Percentiles rank a stretch among this genome's conserved stretches.
Evolutionary conservation across 2,113 vertebrate species (phyloP).

Genomic region (Ochotona curzoniae): DNA sequence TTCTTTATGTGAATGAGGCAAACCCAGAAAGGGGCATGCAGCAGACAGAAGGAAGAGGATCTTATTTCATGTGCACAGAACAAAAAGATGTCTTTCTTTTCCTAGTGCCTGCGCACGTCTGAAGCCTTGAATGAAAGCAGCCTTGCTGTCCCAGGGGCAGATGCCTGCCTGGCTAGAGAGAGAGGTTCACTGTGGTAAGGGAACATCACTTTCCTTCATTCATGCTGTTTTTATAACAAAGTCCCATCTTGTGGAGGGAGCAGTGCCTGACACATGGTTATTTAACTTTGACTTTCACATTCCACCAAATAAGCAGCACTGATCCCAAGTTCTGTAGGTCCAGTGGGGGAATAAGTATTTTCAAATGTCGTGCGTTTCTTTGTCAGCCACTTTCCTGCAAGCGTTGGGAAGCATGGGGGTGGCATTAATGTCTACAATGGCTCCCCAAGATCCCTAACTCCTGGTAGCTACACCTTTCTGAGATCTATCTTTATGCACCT

Average conservation of each 20-base stretch:
- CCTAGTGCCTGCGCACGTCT: neutral
- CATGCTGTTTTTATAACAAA: neutral
- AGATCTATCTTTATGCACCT: neutral
- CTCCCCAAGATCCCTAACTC: neutral
- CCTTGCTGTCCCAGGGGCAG: neutral
- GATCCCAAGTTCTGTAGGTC: neutral
- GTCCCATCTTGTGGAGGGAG: neutral
- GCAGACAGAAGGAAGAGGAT: slow-evolving; percentile 47
- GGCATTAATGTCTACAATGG: neutral
- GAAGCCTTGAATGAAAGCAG: slow-evolving; percentile 34
- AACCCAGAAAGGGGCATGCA: slow-evolving; percentile 53
- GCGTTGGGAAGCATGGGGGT: neutral
- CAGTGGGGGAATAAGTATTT: neutral
- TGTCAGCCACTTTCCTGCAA: neutral
- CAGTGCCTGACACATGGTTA: neutral
- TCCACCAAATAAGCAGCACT: neutral
- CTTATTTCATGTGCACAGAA: slow-evolving; percentile 69
- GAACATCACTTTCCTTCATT: neutral
- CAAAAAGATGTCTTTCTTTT: slow-evolving; percentile 51
- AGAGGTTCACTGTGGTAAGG: neutral
- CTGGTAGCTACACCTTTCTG: neutral
- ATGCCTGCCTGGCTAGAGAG: neutral
- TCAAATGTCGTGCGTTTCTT: neutral
- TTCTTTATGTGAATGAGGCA: slow-evolving; percentile 68
- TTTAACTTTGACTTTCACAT: neutral